These are phyloP conservation scores for Melanotaenia maccullochi DNA, from an alignment of 2,797 vertebrate species.

Conservation along the genomic window DNA sequence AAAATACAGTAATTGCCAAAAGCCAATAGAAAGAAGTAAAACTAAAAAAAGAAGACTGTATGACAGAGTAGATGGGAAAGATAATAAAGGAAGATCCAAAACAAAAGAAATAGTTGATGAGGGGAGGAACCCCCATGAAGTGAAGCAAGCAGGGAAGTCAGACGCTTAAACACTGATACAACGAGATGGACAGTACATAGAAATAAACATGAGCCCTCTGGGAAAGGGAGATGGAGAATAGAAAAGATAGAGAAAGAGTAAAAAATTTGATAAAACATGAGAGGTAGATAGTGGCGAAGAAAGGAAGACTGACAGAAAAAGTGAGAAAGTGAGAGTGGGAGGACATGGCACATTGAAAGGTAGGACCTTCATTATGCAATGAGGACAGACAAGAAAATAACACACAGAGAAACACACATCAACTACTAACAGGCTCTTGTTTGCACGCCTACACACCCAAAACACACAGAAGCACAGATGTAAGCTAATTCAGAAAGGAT, in stretches of 20 bases:
- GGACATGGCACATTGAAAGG: conserved; percentile 72
- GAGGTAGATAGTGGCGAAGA: conserved; percentile 28
- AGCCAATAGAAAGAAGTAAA: neutral
- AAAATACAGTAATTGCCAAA: conserved; percentile 9
- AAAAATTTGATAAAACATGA: conserved; percentile 41
- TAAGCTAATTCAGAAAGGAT: conserved; percentile 69
- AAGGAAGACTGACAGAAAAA: conserved; percentile 40
- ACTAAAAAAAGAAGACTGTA: conserved; percentile 8
- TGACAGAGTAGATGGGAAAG: conserved; percentile 20
- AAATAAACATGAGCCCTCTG: conserved; percentile 90
- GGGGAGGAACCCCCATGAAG: conserved; percentile 58
- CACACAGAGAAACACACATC: conserved; percentile 26
- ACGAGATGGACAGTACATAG: conserved; percentile 88
- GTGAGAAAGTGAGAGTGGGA: conserved; percentile 64
- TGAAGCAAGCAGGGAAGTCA: conserved; percentile 58
- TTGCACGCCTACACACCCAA: conserved; percentile 58
- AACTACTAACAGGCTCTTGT: conserved; percentile 52
- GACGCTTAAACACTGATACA: conserved; percentile 76
- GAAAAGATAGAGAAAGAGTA: conserved; percentile 40
- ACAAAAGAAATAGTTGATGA: conserved; percentile 34
- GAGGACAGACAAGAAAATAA: conserved; percentile 66
- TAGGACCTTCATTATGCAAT: conserved; percentile 80
- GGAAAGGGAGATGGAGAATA: conserved; percentile 69
- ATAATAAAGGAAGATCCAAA: conserved; percentile 26
- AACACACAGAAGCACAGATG: conserved; percentile 71